Base-by-base conservation (phyloP, 2,888 invertebrate genomes). In the Lysandra bellargus region DNA sequence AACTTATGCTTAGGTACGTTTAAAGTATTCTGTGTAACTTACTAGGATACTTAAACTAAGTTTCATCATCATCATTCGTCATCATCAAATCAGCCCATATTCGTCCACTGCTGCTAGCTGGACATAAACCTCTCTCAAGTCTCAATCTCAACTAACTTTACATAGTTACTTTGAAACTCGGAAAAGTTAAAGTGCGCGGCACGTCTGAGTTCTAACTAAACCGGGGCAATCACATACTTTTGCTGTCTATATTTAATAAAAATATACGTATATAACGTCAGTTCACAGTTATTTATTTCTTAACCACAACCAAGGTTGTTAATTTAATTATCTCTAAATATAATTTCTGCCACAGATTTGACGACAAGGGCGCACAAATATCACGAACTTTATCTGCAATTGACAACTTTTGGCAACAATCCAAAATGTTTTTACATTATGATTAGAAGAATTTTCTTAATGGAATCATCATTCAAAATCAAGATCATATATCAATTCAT, bases 381-480 rank as follows among this genome's bases (percentile, higher is more conserved):
- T 57, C 17, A 33, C 69, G 14, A 69, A 69, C 69, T 69, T 69
- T 69, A 33, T 69, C 33, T 33, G 33, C 33, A 14, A 69, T 69
- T 37, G 69, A 69, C 33, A 69, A 69, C 69, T 69, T 69, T 37
- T 69, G 69, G 69, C 69, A 33, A 5, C 33, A 33, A 17, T 69
- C 69, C 69, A 69, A 69, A 69, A 69, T 17, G 69, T 69, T 69
- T 69, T 69, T 6, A 69, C 69, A 69, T 37, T 37, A 69, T 69
- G 33, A 69, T 37, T 69, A 37, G 37, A 69, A 69, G 37, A 69
- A 69, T 69, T 69, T 69, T 69, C 33, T 69, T 37, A 37, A 69
- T 64, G 64, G 23, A 30, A 1, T 64, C 64, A 64, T 69, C 69
- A 69, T 69, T 69, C 33, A 33, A 69, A 14, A 12, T 69, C 64